These are phyloP conservation scores for Drosophila willistoni DNA, from an alignment of 1,140 invertebrate species.

Conservation along the genomic window DNA sequence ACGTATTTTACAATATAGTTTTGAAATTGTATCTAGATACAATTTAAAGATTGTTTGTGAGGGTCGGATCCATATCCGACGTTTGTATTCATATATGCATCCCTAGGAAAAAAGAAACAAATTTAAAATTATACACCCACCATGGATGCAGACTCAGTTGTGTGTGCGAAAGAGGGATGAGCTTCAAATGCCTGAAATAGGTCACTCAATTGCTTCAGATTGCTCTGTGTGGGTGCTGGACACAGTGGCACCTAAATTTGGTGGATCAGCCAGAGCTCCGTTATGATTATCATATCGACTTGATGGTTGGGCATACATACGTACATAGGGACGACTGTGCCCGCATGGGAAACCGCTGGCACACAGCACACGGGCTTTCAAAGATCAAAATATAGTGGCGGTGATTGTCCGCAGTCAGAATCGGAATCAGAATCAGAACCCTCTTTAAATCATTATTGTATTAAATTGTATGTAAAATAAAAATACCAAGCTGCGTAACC, in stretches of 20 bases:
- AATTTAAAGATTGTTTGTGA: not conserved
- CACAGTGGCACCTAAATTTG: not conserved
- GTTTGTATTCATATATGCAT: conserved; percentile 1
- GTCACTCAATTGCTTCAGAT: conserved; percentile 9
- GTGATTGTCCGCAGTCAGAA: conserved; percentile 12
- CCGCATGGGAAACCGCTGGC: not conserved
- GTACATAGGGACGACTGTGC: conserved; percentile 1
- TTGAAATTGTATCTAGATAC: no score
- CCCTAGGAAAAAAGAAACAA: not conserved
- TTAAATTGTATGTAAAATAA: conserved; percentile 72
- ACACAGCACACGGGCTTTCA: not conserved
- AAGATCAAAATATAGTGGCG: not conserved
- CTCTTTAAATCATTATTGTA: conserved; percentile 77
- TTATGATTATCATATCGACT: no score
- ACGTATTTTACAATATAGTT: no score
- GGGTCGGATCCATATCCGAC: not conserved
- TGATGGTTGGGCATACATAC: not conserved
- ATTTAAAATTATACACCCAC: conserved; percentile 3
- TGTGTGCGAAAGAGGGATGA: conserved; percentile 2
- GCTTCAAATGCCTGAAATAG: conserved; percentile 19
- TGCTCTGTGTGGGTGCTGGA: conserved; percentile 9
- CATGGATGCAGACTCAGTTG: conserved; percentile 8
- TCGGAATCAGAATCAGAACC: conserved; percentile 32
- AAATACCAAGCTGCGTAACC: conserved; percentile 50
- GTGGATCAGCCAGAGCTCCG: not conserved